Conservation (phyloP, 2,797 vertebrate species). For the Xenentodon cancila region DNA sequence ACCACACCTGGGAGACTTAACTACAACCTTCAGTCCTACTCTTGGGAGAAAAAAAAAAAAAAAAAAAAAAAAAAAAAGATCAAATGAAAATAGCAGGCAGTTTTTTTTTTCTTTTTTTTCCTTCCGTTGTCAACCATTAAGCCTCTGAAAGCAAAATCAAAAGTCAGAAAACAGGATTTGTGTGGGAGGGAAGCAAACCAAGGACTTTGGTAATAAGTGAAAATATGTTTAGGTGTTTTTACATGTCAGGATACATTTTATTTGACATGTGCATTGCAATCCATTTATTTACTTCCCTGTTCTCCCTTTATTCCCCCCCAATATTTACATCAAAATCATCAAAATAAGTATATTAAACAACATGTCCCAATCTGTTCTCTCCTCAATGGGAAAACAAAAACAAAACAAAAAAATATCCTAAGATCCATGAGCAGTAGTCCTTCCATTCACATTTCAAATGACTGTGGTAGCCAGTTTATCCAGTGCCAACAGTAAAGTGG, state of each 20-base stretch:
- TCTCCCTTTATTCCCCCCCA: constrained; percentile 81
- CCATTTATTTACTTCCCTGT: constrained; percentile 83
- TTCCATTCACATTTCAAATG: constrained; percentile 70
- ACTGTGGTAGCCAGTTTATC: constrained; percentile 75
- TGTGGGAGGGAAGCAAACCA: constrained; percentile 73
- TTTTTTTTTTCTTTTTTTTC: constrained; percentile 57
- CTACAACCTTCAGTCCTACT: constrained; percentile 69
- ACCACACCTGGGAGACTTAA: constrained; percentile 57
- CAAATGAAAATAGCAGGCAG: constrained; percentile 69
- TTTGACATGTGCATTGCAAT: constrained; percentile 75
- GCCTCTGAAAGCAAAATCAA: constrained; percentile 73
- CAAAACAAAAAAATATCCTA: constrained; percentile 46
- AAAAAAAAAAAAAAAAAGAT: constrained; percentile 52
- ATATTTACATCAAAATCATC: constrained; percentile 94
- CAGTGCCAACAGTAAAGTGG: constrained; percentile 81
- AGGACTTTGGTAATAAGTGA: constrained; percentile 78
- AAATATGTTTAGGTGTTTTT: constrained; percentile 70
- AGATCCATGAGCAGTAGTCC: constrained; percentile 75
- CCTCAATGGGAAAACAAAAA: constrained; percentile 58
- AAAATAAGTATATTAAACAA: constrained; percentile 96
- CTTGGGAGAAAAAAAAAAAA: constrained; percentile 38
- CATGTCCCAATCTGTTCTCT: constrained; percentile 80
- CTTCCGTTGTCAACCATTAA: constrained; percentile 71
- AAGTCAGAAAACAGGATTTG: constrained; percentile 63
- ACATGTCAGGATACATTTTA: constrained; percentile 74